Conservation (phyloP, 2,113 vertebrate species). For the Prionailurus bengalensis region DNA sequence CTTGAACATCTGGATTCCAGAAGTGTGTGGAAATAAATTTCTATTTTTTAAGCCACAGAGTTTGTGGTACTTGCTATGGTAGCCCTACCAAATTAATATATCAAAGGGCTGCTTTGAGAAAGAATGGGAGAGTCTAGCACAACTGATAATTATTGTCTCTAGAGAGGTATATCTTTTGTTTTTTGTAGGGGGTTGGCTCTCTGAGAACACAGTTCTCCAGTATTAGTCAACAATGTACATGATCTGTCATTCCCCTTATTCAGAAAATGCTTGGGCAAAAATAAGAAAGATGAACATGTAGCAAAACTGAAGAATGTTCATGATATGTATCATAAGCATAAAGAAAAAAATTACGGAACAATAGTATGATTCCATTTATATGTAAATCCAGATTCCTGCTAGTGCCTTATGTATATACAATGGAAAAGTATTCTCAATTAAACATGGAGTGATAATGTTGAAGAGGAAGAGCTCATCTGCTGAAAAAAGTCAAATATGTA, state of each 20-base stretch:
- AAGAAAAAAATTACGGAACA: neutral
- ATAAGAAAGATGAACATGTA: neutral
- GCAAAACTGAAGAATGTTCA: neutral
- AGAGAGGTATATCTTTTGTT: neutral
- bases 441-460: neutral
- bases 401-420: neutral
- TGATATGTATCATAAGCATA: neutral
- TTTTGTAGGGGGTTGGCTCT: neutral
- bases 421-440: neutral
- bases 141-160: neutral
- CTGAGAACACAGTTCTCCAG: neutral
- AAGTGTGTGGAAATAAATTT: neutral
- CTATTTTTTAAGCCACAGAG: neutral
- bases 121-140: neutral
- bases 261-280: neutral
- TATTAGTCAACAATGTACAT: neutral
- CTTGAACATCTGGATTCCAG: neutral
- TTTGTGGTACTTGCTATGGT: neutral
- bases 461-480: neutral
- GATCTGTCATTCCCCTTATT: neutral
- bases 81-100: neutral
- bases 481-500: neutral
- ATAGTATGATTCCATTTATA: neutral
- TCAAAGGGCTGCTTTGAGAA: constrained; percentile 13
- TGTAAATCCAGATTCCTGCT: neutral